These are phyloP conservation scores for Pollenia angustigena DNA, from an alignment of 2,888 invertebrate genomes.

Conservation along the genomic window DNA sequence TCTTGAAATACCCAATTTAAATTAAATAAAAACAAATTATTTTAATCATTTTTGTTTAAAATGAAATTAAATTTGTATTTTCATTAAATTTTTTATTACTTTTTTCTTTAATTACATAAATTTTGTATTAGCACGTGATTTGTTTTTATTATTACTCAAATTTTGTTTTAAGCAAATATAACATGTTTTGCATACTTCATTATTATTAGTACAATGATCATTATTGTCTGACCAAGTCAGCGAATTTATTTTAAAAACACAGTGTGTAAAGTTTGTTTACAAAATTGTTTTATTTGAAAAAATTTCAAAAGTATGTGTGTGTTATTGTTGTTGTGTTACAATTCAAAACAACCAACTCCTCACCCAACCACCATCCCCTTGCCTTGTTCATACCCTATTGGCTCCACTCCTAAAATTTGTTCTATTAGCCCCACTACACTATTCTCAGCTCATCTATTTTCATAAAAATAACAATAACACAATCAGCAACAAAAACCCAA, in stretches of 20 bases:
- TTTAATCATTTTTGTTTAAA: too few species aligned
- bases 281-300: slow-evolving; percentile 27
- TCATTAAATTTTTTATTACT: too few species aligned
- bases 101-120: not conserved
- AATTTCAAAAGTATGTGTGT: slow-evolving; percentile 2
- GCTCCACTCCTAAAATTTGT: slow-evolving; percentile 60
- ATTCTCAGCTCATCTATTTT: not conserved
- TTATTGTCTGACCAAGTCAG: not conserved
- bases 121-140: slow-evolving; percentile 39
- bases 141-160: not conserved
- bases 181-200: slow-evolving; percentile 5
- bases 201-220: not conserved
- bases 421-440: slow-evolving; percentile 17
- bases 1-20: too few species aligned
- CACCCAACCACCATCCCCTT: slow-evolving; percentile 23
- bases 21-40: too few species aligned
- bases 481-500: slow-evolving; percentile 8
- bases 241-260: too few species aligned
- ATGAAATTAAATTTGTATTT: too few species aligned
- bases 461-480: not conserved
- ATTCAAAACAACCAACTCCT: not conserved
- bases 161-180: slow-evolving; percentile 6
- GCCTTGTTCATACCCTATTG: not conserved
- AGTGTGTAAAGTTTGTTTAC: slow-evolving; percentile 37
- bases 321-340: not conserved